These are phyloP conservation scores for Nymphalis c-album DNA, from an alignment of 2,888 invertebrate genomes.

Conservation along the genomic window DNA sequence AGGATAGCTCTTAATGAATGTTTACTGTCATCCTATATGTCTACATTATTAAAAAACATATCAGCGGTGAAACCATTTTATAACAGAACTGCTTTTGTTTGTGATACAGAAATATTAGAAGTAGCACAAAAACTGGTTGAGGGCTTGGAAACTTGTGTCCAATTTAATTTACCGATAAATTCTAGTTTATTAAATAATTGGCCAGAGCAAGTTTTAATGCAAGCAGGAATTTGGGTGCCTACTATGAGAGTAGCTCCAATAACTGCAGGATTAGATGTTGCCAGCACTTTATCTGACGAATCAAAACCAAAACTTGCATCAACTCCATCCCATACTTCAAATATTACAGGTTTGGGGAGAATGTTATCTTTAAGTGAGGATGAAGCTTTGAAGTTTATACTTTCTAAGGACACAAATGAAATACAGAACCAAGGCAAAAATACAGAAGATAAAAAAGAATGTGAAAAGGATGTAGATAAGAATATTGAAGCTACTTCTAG, in stretches of 20 bases:
- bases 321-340: constrained; percentile 61
- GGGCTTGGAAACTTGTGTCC: constrained; percentile 87
- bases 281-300: constrained; percentile 82
- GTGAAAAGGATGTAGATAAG: constrained; percentile 36
- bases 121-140: constrained; percentile 88
- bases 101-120: constrained; percentile 91
- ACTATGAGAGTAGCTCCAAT: constrained; percentile 88
- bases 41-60: constrained; percentile 89
- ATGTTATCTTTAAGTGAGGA: constrained; percentile 84
- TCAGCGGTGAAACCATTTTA: constrained; percentile 91
- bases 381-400: constrained; percentile 86
- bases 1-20: constrained; percentile 94
- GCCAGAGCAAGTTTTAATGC: constrained; percentile 90
- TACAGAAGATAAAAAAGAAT: constrained; percentile 38
- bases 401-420: constrained; percentile 75
- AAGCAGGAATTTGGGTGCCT: constrained; percentile 93
- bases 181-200: constrained; percentile 94
- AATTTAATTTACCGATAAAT: constrained; percentile 89
- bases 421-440: constrained; percentile 36
- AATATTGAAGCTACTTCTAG: constrained; percentile 33
- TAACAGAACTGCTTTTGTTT: constrained; percentile 88
- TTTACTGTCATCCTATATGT: constrained; percentile 91
- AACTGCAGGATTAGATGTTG: constrained; percentile 90
- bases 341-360: constrained; percentile 70
- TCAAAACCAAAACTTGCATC: constrained; percentile 64